phyloP scores from a whole-genome alignment of 2,888 invertebrate genomes.

The Polylopha cassiicola region DNA sequence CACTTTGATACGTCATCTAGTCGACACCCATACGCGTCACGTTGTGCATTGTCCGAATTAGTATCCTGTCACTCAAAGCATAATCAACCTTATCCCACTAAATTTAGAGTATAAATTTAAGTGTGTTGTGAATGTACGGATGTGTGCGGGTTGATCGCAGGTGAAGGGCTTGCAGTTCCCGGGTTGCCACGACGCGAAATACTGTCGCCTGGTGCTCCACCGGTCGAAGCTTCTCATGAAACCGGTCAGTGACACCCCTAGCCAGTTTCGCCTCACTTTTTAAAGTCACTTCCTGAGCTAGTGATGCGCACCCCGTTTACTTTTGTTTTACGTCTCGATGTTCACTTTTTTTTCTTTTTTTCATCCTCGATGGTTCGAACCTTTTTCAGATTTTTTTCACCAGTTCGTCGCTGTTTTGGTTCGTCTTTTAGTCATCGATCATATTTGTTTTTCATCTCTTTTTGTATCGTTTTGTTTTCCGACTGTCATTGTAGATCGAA shows the following conservation, averaged over 20 bases:
- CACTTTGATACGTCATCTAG: too few relatives aligned
- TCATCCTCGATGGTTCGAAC: constrained; percentile 34
- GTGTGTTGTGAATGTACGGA: too few relatives aligned
- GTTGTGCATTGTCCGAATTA: too few relatives aligned
- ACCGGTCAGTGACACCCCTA: constrained; percentile 88
- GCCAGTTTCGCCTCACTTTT: constrained; percentile 28
- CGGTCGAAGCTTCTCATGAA: constrained; percentile 97
- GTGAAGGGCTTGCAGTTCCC: constrained; percentile 97
- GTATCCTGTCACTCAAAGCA: too few relatives aligned
- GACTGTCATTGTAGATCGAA: constrained; percentile 19
- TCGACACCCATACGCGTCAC: too few relatives aligned
- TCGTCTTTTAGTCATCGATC: constrained; percentile 34
- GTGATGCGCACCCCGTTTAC: constrained; percentile 40
- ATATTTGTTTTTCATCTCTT: constrained; percentile 31
- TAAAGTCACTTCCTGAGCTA: constrained; percentile 42
- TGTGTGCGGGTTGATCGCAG: constrained; percentile 79
- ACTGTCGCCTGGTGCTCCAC: constrained; percentile 97
- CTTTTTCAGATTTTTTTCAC: constrained; percentile 34
- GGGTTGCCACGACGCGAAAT: constrained; percentile 95
- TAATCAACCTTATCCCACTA: too few relatives aligned
- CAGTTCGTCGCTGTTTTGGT: constrained; percentile 27
- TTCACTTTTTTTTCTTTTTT: constrained; percentile 35
- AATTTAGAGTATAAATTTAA: too few relatives aligned
- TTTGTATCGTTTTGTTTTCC: constrained; percentile 34
- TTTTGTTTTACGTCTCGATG: constrained; percentile 44